A percentile compares a stretch with the other conserved stretches of the same genome.
Evolutionary conservation across 2,113 vertebrate species (phyloP).

Genomic region (Eretmochelys imbricata): DNA sequence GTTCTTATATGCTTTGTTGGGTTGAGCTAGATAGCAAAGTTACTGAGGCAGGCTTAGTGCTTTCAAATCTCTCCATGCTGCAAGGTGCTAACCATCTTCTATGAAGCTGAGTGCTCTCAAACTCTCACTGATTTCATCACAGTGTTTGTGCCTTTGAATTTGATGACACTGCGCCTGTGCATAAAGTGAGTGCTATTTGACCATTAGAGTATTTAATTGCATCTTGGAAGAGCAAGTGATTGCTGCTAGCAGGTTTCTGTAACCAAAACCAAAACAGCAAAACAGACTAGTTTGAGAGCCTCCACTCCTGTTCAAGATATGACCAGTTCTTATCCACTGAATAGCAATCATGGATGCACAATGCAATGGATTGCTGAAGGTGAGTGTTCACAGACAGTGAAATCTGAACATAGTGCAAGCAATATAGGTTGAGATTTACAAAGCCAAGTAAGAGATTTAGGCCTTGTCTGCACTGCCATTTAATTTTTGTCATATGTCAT

Average conservation of each 20-base stretch:
- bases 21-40: neutral
- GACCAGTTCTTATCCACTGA: neutral
- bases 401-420: neutral
- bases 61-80: neutral
- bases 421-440: neutral
- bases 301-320: slow-evolving; percentile 42
- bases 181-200: neutral
- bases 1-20: neutral
- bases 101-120: neutral
- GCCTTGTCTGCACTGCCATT: no score
- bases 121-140: neutral
- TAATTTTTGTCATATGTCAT: no score
- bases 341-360: neutral
- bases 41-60: neutral
- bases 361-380: slow-evolving; percentile 4
- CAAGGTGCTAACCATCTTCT: slow-evolving; percentile 4
- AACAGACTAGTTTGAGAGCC: slow-evolving; percentile 37
- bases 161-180: neutral
- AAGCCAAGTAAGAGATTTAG: slow-evolving; percentile 1
- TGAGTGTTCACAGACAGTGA: neutral
- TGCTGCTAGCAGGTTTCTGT: slow-evolving; percentile 45
- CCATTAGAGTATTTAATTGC: slow-evolving; percentile 3
- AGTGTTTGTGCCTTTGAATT: neutral
- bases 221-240: slow-evolving; percentile 33
- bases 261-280: neutral